Percentiles rank a stretch among this genome's conserved stretches.
Evolutionary conservation across 2,888 invertebrate genomes (phyloP).

Genomic region (Tiliacea aurago): DNA sequence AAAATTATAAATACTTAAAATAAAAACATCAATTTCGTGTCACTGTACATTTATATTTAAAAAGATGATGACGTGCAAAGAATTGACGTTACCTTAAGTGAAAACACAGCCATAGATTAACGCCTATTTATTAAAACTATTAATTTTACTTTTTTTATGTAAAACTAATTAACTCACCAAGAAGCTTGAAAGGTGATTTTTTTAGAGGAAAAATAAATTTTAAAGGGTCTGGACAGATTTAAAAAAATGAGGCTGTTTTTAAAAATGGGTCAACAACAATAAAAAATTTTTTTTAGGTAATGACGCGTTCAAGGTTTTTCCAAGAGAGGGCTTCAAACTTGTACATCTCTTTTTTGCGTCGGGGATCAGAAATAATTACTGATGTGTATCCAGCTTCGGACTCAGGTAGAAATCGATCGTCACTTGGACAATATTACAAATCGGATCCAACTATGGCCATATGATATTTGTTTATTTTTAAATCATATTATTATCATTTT

Average conservation of each 20-base stretch:
- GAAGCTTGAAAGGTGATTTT: conserved; percentile 63
- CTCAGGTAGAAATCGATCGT: not conserved
- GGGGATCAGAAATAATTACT: not conserved
- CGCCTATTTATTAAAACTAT: conserved; percentile 75
- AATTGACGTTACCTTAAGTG: conserved; percentile 90
- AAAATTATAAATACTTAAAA: conserved; percentile 70
- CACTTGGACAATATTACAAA: not conserved
- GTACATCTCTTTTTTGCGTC: not conserved
- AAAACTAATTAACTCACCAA: conserved; percentile 75
- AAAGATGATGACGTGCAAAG: conserved; percentile 88
- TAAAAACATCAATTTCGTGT: conserved; percentile 80
- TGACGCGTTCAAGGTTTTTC: not conserved
- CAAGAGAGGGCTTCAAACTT: not conserved
- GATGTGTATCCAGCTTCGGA: not conserved
- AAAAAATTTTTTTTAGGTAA: not conserved
- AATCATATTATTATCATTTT: too few relatives aligned
- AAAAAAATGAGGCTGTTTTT: not conserved
- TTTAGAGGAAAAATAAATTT: conserved; percentile 4
- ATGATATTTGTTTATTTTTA: not conserved
- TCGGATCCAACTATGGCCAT: not conserved
- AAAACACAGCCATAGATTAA: conserved; percentile 90
- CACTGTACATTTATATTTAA: conserved; percentile 85
- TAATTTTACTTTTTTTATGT: conserved; percentile 59
- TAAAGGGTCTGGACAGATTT: conserved; percentile 4
- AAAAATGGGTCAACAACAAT: not conserved